These are phyloP conservation scores for Rhamphomyia laevipes DNA, from an alignment of 2,888 invertebrate genomes.

Conservation along the genomic window DNA sequence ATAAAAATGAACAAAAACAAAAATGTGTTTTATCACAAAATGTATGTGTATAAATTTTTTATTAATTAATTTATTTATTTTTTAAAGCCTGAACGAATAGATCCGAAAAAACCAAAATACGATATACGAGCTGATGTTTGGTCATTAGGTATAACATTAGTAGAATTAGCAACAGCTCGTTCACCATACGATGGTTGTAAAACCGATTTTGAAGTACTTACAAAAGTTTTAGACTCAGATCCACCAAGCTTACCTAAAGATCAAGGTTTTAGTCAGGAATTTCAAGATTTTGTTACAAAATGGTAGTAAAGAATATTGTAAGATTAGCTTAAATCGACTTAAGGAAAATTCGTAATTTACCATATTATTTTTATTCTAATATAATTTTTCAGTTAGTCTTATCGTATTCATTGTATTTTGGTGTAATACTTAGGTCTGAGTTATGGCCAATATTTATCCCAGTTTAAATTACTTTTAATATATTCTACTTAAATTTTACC, in stretches of 20 bases:
- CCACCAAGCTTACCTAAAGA: conserved; percentile 74
- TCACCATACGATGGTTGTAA: conserved; percentile 92
- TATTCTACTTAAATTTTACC: no score
- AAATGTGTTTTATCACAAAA: background rate
- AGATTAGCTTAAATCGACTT: no score
- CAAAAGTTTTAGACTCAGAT: conserved; percentile 80
- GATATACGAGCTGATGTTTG: conserved; percentile 99
- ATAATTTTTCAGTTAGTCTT: no score
- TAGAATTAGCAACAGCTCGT: conserved; percentile 92
- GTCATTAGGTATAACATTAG: conserved; percentile 92
- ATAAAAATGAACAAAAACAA: conserved; percentile 29
- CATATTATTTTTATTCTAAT: no score
- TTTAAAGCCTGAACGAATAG: conserved; percentile 87
- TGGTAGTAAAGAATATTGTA: conserved; percentile 49
- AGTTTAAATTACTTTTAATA: no score
- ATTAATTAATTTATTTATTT: background rate
- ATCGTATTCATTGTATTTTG: no score
- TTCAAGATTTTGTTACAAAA: conserved; percentile 80
- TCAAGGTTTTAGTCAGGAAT: conserved; percentile 57
- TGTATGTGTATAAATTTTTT: background rate
- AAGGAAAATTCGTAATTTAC: no score
- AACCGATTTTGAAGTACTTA: conserved; percentile 95
- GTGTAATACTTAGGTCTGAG: no score
- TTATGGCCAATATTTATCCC: no score
- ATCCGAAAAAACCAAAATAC: conserved; percentile 88